A percentile compares a stretch with the other conserved stretches of the same genome.
Evolutionary conservation across 2,113 vertebrate species (phyloP).

Genomic region (Anhinga rufa): DNA sequence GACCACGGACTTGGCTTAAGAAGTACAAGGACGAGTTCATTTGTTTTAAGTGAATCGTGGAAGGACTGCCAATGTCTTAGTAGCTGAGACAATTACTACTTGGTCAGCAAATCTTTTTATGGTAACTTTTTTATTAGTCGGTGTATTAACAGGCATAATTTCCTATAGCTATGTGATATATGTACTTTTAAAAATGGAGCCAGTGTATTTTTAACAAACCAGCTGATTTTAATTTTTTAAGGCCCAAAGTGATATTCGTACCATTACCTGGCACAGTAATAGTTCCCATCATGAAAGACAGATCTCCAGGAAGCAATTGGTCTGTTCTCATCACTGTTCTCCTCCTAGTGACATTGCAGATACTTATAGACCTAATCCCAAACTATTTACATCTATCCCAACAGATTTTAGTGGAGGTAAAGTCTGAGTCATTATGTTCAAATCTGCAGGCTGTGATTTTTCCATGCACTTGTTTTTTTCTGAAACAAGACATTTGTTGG

Average conservation of each 20-base stretch:
- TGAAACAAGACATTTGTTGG: neutral
- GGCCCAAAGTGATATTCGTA: neutral
- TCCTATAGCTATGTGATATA: neutral
- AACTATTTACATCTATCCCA: neutral
- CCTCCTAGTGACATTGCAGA: neutral
- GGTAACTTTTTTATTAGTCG: neutral
- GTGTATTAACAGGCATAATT: neutral
- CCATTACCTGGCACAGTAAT: neutral
- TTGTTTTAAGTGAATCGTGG: conserved; percentile 22
- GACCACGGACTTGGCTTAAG: neutral
- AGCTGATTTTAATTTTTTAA: neutral
- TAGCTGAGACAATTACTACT: neutral
- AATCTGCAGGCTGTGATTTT: neutral
- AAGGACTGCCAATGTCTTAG: conserved; percentile 18
- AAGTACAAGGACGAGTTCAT: neutral
- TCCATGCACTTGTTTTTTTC: neutral
- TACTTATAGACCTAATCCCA: neutral
- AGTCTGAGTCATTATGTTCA: neutral
- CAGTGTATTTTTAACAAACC: neutral
- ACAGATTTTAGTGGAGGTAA: neutral
- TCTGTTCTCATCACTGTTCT: neutral
- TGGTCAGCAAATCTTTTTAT: conserved; percentile 23
- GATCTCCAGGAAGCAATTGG: neutral
- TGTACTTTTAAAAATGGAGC: neutral
- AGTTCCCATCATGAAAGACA: neutral